Base-by-base conservation (phyloP, 2,113 vertebrate species). In the Chitala chitala region DNA sequence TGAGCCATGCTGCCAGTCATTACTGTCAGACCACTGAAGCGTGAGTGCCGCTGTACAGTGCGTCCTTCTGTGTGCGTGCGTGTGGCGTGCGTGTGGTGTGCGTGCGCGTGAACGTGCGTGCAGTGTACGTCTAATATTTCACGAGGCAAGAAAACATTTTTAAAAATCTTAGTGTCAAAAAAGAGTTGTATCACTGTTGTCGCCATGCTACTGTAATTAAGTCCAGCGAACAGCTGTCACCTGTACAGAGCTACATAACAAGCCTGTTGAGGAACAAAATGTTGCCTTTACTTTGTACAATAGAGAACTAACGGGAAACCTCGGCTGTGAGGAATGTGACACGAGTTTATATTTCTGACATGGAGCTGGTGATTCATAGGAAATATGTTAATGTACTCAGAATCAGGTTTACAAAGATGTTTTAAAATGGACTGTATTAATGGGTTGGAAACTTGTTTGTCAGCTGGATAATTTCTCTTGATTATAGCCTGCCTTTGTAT, bases 251-350 rank as follows among this genome's bases (percentile, higher is more conserved):
- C 89, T 92, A 80, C 89, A 91, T 92, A 86, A 93, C 90, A 90
- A 95, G 90, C 90, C 91, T 92, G 89, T 94, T 90, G 84, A 83
- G 81, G 88, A 88, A 88, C 83, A 89, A 83, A 96, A 92, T 88
- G 88, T 95, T 95, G 96, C 96, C 96, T 97, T 97, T 94, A 96
- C 92, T 94, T 94, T 99, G 95, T 98, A 98, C 91, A 98, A 96
- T 96, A 98, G 94, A 98, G 91, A 94, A 92, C 96, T 94, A 98
- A 97, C 96, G 92, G 94, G 84, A 92, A 92, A 91, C 91, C 91
- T 92, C 93, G 92, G 88, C 86, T 91, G 89, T 93, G 92, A 94
- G 93, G 92, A 94, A 95, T 95, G 93, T 94, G 93, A 91, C 83
- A 91, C 89, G 92, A 95, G 94, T 97, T 95, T 96, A 94, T 96